Evolutionary conservation across 2,888 invertebrate species (phyloP).

Genomic region (Entomobrya multifasciata): DNA sequence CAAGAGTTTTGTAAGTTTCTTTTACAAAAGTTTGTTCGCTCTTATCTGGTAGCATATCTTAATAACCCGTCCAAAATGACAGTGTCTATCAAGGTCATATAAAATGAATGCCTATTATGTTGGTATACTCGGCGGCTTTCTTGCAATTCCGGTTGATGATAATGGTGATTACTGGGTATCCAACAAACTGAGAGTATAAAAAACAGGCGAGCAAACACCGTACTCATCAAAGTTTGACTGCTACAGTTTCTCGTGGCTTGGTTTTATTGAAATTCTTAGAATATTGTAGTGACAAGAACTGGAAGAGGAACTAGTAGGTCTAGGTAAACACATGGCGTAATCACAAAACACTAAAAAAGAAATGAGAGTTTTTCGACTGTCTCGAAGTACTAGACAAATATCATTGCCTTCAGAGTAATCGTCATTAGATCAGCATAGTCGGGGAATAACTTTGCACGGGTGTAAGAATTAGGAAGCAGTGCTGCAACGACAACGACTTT

Average conservation of each 20-base stretch:
- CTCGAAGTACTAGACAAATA: neutral
- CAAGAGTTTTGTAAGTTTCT: neutral
- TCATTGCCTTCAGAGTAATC: slow-evolving; percentile 38
- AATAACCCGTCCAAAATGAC: slow-evolving; percentile 37
- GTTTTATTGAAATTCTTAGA: slow-evolving; percentile 43
- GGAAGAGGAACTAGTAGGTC: neutral
- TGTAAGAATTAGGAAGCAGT: neutral
- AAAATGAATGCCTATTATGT: neutral
- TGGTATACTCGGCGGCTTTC: neutral
- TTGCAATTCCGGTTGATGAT: neutral
- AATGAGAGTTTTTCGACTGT: slow-evolving; percentile 26
- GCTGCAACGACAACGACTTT: neutral
- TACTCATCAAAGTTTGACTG: slow-evolving; percentile 15
- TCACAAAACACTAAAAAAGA: slow-evolving; percentile 37
- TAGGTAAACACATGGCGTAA: neutral
- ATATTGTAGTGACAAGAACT: slow-evolving; percentile 26
- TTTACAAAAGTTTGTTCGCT: slow-evolving; percentile 9
- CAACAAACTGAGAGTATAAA: neutral
- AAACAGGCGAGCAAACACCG: neutral
- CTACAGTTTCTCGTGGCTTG: slow-evolving; percentile 7
- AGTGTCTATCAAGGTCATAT: slow-evolving; percentile 34
- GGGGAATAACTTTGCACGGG: neutral
- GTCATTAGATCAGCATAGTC: neutral
- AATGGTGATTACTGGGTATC: neutral
- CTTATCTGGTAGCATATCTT: slow-evolving; percentile 33